Conservation (phyloP, 1,140 invertebrate species). For the Coptotermes formosanus region DNA sequence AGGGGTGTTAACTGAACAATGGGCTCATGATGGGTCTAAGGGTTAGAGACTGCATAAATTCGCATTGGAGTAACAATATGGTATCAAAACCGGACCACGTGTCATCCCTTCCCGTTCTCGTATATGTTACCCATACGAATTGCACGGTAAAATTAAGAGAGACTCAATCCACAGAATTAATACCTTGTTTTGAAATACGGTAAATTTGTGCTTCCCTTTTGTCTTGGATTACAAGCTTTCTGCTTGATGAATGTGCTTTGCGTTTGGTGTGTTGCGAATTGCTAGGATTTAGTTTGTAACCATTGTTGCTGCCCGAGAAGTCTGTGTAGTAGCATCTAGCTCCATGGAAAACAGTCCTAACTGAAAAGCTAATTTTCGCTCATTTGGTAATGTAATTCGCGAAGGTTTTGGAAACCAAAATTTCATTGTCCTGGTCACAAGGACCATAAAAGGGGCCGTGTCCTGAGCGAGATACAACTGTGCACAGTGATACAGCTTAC, state of each 20-base stretch:
- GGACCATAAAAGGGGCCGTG: too few species aligned
- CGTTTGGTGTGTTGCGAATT: background rate
- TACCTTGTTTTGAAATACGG: background rate
- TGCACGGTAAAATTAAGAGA: background rate
- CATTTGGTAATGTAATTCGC: too few species aligned
- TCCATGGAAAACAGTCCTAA: too few species aligned
- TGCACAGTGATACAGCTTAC: too few species aligned
- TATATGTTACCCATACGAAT: background rate
- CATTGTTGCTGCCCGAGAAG: too few species aligned
- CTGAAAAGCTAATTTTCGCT: too few species aligned
- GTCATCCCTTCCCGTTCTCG: background rate
- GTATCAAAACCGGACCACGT: background rate
- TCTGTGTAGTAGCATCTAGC: too few species aligned
- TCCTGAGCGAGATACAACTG: too few species aligned
- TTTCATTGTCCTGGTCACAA: too few species aligned
- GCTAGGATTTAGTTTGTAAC: too few species aligned
- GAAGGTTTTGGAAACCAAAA: too few species aligned
- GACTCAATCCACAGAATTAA: background rate
- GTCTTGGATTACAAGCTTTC: background rate
- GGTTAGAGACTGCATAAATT: background rate
- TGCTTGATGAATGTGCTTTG: background rate
- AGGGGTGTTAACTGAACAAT: background rate
- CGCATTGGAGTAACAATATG: background rate
- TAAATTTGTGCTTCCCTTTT: background rate
- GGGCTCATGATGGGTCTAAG: background rate